Conservation (phyloP, 1,140 invertebrate genomes). For the Pantala flavescens region DNA sequence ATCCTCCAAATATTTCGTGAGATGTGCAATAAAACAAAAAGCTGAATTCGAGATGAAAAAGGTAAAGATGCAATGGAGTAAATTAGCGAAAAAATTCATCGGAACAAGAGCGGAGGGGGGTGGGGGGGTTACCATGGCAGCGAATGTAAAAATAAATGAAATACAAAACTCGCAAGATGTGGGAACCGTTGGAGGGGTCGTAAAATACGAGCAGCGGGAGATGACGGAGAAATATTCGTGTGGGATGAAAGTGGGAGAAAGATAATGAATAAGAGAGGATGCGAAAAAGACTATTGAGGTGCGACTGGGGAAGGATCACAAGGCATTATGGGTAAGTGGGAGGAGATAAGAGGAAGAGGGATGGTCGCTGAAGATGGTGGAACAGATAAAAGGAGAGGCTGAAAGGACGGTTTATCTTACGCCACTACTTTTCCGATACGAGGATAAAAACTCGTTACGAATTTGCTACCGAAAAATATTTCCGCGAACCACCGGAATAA, state of each 20-base stretch:
- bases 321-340: background rate
- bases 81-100: too few relatives aligned
- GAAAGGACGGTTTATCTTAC: background rate
- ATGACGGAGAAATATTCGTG: too few relatives aligned
- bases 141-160: too few relatives aligned
- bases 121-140: too few relatives aligned
- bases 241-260: background rate
- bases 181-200: too few relatives aligned
- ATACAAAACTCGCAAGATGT: too few relatives aligned
- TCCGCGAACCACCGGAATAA: background rate
- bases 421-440: background rate
- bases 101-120: too few relatives aligned
- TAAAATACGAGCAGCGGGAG: too few relatives aligned
- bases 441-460: background rate
- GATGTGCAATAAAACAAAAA: too few relatives aligned
- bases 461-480: background rate
- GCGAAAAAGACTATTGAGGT: background rate
- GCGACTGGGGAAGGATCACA: background rate
- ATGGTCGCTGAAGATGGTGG: background rate
- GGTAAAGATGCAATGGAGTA: too few relatives aligned
- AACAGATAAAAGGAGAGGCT: background rate
- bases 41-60: too few relatives aligned
- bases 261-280: background rate
- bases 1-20: too few relatives aligned
- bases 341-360: background rate